Percentiles rank a stretch among this genome's conserved stretches.
Evolutionary conservation across 2,888 invertebrate species (phyloP).

Genomic region (Anthophora plumipes): DNA sequence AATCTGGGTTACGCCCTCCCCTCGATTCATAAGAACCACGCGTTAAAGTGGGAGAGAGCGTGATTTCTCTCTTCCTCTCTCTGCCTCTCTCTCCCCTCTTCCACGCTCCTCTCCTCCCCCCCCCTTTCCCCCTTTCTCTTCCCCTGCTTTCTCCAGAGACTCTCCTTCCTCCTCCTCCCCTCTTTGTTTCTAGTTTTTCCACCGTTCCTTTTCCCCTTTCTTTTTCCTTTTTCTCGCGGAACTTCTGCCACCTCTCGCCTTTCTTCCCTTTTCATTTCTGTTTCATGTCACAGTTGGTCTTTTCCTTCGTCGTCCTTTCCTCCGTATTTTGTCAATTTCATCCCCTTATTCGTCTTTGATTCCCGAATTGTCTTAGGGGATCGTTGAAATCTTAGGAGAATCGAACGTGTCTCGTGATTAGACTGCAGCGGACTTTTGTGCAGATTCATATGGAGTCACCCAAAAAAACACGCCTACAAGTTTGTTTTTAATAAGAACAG

Average conservation of each 20-base stretch:
- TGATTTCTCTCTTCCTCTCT: slow-evolving; percentile 62
- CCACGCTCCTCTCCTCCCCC: not conserved
- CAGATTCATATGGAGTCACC: no score
- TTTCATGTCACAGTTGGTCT: not conserved
- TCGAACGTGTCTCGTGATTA: no score
- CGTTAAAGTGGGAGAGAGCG: slow-evolving; percentile 69
- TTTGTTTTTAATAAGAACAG: no score
- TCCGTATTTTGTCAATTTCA: not conserved
- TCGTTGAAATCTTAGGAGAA: no score
- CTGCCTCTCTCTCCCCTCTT: slow-evolving; percentile 21
- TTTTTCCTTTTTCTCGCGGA: not conserved
- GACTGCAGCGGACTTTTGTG: no score
- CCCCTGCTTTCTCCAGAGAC: slow-evolving; percentile 20
- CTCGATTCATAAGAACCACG: slow-evolving; percentile 72
- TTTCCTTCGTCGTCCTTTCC: no score
- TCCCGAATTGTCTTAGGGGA: not conserved
- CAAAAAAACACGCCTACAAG: no score
- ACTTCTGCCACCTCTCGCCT: not conserved
- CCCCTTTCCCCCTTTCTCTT: slow-evolving; percentile 19
- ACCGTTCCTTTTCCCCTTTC: not conserved
- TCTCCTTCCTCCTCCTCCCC: not conserved
- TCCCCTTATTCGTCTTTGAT: not conserved
- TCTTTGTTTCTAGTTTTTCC: not conserved
- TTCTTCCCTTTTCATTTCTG: not conserved
- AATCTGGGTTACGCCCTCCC: slow-evolving; percentile 79